Base-by-base conservation (phyloP, 1,140 invertebrate species). In the Dufourea novaeangliae region DNA sequence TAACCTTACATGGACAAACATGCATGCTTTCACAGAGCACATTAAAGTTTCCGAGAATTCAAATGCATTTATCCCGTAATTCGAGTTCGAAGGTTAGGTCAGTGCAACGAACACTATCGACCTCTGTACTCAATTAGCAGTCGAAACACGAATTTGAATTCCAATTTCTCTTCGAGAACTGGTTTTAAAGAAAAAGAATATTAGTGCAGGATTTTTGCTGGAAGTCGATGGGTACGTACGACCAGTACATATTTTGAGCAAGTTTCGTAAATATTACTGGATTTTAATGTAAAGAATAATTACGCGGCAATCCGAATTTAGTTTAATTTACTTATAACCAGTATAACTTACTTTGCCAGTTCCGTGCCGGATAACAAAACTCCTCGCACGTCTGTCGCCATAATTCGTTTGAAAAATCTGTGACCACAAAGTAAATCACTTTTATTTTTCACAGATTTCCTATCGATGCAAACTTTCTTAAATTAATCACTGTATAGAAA, bases 321-420 rank as follows among this genome's bases (percentile, higher is more conserved):
- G 20, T 41, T 0, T 22, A 46, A n/a, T 39, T 14, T 14, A 27
- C 5, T 10, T 46, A 37, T 27, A 69, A 56, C 46, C 44, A 46
- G 41, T 57, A 0, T 37, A n/a, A 90, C 86, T 90, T 74, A 92
- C 91, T 87, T 90, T 27, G 90, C 84, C 8, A 92, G 57, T 66
- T 90, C 74, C 0, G 85, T 87, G 61, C 91, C 91, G 10, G 90
- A 91, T 1, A 92, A 82, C 17, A 91, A 78, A 66, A 88, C 63
- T 63, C 88, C 90, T 71, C 88, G 86, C 25, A 72, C 44, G 27
- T 88, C 79, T 14, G 79, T 88, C 39, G 87, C 79, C 88, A 91
- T 91, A 76, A 62, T 41, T 82, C 84, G 85, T 27, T 66, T 75
- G 11, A 88, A 63, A 62, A 83, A 85, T 86, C 88, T 88, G 71